phyloP scores from a whole-genome alignment of 35 echinoderm and acorn worm genomes.

The Strongylocentrotus purpuratus region DNA sequence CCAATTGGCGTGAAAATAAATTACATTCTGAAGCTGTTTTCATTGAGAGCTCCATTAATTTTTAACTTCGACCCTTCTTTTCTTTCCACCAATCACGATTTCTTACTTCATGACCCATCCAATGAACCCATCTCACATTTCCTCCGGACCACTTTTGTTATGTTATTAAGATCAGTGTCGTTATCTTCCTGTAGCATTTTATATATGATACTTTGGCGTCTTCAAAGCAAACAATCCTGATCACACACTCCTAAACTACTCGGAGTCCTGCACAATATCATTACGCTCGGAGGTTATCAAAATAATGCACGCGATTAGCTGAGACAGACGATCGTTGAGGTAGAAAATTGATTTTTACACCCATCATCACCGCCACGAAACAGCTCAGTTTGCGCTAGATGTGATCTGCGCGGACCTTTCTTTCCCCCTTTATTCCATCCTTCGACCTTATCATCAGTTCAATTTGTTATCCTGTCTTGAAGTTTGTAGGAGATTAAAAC shows the following conservation, averaged over 20 bases:
- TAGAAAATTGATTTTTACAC: slow-evolving; percentile 49
- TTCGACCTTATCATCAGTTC: neutral
- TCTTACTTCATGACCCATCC: no score
- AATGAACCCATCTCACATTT: no score
- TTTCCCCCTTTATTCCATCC: neutral
- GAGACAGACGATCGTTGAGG: slow-evolving; percentile 3
- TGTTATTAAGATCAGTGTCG: no score
- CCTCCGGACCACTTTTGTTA: no score
- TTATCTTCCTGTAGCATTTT: neutral
- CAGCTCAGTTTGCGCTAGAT: neutral
- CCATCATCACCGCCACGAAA: slow-evolving; percentile 2
- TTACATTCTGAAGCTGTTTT: no score
- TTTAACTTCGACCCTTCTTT: no score
- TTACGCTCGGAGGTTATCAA: slow-evolving; percentile 8
- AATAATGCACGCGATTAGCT: slow-evolving; percentile 4
- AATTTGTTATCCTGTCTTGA: neutral
- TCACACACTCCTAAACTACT: neutral
- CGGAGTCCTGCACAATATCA: neutral
- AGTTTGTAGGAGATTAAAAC: neutral
- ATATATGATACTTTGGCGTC: neutral
- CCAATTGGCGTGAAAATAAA: no score
- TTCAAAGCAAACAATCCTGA: neutral
- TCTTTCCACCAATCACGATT: no score
- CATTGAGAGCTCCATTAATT: no score
- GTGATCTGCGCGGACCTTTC: neutral